phyloP scores from a whole-genome alignment of 2,797 vertebrate genomes.

The Phrynocephalus guinanensis region DNA sequence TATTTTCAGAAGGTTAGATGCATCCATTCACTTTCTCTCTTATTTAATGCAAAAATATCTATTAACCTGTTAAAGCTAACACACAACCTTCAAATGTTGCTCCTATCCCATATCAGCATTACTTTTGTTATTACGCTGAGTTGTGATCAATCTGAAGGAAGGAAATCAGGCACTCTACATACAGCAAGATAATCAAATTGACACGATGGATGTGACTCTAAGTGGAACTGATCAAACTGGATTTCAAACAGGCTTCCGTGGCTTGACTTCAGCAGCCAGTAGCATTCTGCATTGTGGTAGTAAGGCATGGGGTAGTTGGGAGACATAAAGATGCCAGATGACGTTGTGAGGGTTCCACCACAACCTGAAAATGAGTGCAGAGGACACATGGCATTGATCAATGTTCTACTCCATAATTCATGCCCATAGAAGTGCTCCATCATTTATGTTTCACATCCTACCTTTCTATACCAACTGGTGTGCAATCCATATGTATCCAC shows the following conservation, averaged over 20 bases:
- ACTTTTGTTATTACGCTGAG: not conserved
- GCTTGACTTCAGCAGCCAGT: constrained; percentile 86
- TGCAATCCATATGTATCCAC: not conserved
- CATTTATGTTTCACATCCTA: not conserved
- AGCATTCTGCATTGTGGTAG: constrained; percentile 90
- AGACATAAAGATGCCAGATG: constrained; percentile 86
- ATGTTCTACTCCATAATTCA: not conserved
- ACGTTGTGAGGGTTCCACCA: constrained; percentile 84
- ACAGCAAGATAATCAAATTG: constrained; percentile 88
- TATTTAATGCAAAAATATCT: no score
- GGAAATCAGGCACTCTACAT: constrained; percentile 62
- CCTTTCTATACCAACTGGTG: not conserved
- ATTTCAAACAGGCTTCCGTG: constrained; percentile 83
- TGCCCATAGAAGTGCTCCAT: not conserved
- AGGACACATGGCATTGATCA: not conserved
- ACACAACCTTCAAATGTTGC: no score
- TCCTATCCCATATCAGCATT: not conserved
- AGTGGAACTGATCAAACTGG: constrained; percentile 87
- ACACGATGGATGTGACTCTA: constrained; percentile 83
- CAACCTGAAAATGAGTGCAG: constrained; percentile 81
- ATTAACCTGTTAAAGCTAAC: no score
- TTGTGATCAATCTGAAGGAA: not conserved
- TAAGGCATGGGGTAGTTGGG: constrained; percentile 96
- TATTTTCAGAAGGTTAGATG: no score
- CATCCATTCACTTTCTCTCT: no score